Conservation (phyloP, 2,797 vertebrate species). For the Premnoplex brunnescens region DNA sequence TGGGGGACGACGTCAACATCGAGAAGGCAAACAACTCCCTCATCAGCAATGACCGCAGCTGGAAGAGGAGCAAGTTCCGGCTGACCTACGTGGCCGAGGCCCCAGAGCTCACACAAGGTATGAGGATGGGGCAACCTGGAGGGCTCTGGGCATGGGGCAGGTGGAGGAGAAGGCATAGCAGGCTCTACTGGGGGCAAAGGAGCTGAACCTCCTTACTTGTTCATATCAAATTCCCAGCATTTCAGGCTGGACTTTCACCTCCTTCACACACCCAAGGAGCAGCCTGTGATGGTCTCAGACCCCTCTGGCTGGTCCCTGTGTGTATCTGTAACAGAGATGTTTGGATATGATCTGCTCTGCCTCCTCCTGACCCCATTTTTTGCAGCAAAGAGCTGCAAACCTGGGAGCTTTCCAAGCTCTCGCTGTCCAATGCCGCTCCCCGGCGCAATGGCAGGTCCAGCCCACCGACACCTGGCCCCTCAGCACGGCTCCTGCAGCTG, state of each 20-base stretch:
- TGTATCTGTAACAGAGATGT: background rate
- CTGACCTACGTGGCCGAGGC: slow-evolving; percentile 90
- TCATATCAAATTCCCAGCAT: background rate
- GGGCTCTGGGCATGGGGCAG: background rate
- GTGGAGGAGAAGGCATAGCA: background rate
- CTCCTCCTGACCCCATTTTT: slow-evolving; percentile 11
- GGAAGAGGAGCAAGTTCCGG: slow-evolving; percentile 98
- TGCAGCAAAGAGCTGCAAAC: background rate
- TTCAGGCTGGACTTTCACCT: background rate
- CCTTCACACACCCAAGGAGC: background rate
- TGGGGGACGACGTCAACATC: slow-evolving; percentile 96
- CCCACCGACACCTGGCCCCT: slow-evolving; percentile 29
- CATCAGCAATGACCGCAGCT: slow-evolving; percentile 97
- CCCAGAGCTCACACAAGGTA: slow-evolving; percentile 91
- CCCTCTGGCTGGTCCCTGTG: background rate
- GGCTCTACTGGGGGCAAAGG: background rate
- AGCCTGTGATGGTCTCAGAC: background rate
- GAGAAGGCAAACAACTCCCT: slow-evolving; percentile 96
- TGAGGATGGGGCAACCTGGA: rapidly evolving
- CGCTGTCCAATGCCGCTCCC: background rate
- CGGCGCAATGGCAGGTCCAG: background rate
- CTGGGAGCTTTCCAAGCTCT: background rate
- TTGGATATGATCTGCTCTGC: background rate
- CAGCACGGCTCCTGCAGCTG: slow-evolving; percentile 29
- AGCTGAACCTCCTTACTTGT: rapidly evolving